A percentile compares a stretch with the other conserved stretches of the same genome.
phyloP scores from a whole-genome alignment of 1,140 invertebrate species.

The Dendroctonus ponderosae region DNA sequence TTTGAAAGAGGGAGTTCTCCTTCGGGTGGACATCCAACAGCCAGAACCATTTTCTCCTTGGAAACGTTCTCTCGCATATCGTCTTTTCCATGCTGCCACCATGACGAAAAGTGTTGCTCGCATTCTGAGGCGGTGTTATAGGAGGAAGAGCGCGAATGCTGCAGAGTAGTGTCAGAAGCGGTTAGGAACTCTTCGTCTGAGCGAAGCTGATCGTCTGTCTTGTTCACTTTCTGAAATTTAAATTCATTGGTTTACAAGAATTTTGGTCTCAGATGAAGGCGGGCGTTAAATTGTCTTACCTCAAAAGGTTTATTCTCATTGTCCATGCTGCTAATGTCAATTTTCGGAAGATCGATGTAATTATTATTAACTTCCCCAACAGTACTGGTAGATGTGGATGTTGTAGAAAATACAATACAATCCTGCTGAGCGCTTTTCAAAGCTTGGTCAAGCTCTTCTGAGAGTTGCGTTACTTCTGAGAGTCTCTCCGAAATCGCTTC shows the following conservation, averaged over 20 bases:
- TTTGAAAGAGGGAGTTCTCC: constrained; percentile 44
- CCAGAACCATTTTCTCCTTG: constrained; percentile 51
- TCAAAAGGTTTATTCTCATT: constrained; percentile 12
- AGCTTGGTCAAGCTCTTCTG: constrained; percentile 64
- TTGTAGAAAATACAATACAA: constrained; percentile 39
- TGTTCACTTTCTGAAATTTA: constrained; percentile 36
- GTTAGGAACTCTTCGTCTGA: constrained; percentile 65
- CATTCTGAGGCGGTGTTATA: constrained; percentile 67
- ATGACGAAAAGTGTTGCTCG: constrained; percentile 56
- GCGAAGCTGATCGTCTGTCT: constrained; percentile 42
- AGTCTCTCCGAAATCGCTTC: constrained; percentile 65
- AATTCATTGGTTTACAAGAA: no score
- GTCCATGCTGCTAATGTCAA: constrained; percentile 31
- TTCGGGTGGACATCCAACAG: constrained; percentile 45
- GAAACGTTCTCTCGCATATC: constrained; percentile 44
- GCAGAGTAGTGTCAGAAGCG: constrained; percentile 67
- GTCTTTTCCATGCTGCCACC: constrained; percentile 53
- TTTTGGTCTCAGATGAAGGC: not conserved
- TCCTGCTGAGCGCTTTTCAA: constrained; percentile 55
- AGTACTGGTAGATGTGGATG: constrained; percentile 35
- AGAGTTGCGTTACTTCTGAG: constrained; percentile 63
- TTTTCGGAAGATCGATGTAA: not conserved
- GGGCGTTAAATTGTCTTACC: constrained; percentile 19
- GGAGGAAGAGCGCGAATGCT: constrained; percentile 63
- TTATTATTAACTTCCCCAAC: constrained; percentile 26